Percentiles rank a stretch among this genome's conserved stretches.
Evolutionary conservation across 1,140 invertebrate genomes (phyloP).

Genomic region (Saccostrea glomerata): DNA sequence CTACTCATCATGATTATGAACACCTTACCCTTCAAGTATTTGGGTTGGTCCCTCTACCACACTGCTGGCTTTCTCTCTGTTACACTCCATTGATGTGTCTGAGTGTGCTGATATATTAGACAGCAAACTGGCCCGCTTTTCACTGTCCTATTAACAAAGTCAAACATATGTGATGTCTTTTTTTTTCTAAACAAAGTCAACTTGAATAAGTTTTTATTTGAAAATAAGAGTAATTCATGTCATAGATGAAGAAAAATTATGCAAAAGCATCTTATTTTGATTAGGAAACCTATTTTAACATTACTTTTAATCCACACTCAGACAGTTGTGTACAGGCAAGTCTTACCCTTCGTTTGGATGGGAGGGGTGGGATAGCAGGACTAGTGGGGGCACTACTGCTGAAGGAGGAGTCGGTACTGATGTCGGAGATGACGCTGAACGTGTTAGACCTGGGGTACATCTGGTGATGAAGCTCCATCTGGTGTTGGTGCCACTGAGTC

Average conservation of each 20-base stretch:
- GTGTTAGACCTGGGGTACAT: slow-evolving; percentile 76
- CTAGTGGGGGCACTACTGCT: slow-evolving; percentile 62
- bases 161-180: not conserved
- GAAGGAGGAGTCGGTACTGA: slow-evolving; percentile 71
- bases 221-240: no score
- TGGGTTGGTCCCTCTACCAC: slow-evolving; percentile 64
- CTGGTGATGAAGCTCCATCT: slow-evolving; percentile 81
- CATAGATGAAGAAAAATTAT: no score
- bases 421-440: slow-evolving; percentile 74
- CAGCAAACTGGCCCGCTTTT: slow-evolving; percentile 63
- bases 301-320: no score
- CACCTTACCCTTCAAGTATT: not conserved
- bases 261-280: no score
- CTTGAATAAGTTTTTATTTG: no score
- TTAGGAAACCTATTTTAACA: no score
- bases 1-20: no score
- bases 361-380: slow-evolving; percentile 65
- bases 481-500: slow-evolving; percentile 85
- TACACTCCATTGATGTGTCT: slow-evolving; percentile 62
- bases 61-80: slow-evolving; percentile 66
- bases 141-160: slow-evolving; percentile 27
- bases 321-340: no score
- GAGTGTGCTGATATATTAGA: slow-evolving; percentile 70
- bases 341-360: slow-evolving; percentile 68
- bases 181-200: no score